A percentile compares a stretch with the other conserved stretches of the same genome.
Evolutionary conservation across 1,140 invertebrate genomes (phyloP).

Genomic region (Drepana arcuata): DNA sequence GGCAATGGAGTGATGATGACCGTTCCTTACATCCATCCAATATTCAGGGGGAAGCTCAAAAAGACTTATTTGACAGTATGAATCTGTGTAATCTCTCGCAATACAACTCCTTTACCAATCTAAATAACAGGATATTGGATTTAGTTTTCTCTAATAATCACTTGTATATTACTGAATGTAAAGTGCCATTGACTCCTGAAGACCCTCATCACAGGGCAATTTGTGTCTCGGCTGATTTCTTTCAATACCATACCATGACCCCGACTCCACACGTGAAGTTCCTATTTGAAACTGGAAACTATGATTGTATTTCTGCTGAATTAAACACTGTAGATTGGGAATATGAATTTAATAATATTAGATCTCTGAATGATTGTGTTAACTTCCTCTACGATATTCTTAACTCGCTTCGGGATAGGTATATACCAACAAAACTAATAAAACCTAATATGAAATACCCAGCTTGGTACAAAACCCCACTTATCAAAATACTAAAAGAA

Average conservation of each 20-base stretch:
- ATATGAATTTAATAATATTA: not conserved
- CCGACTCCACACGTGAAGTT: constrained; percentile 2
- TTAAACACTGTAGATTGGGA: constrained; percentile 13
- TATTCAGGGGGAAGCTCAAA: not conserved
- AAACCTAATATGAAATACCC: constrained; percentile 7
- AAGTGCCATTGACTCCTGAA: constrained; percentile 3
- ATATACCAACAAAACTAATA: constrained; percentile 9
- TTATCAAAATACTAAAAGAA: constrained; percentile 17
- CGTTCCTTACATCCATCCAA: constrained; percentile 1
- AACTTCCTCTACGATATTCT: constrained; percentile 8
- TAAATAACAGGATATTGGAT: constrained; percentile 9
- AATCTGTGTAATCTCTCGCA: not conserved
- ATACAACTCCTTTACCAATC: constrained; percentile 1
- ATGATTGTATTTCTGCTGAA: constrained; percentile 2
- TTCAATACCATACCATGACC: not conserved
- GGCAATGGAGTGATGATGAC: constrained; percentile 1
- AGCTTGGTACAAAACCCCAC: constrained; percentile 9
- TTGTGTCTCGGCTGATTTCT: not conserved
- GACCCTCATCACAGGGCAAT: constrained; percentile 6
- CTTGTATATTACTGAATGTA: constrained; percentile 1
- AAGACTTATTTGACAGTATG: constrained; percentile 4
- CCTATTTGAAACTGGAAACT: constrained; percentile 6
- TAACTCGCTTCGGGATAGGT: constrained; percentile 6
- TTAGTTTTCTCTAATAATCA: constrained; percentile 9
- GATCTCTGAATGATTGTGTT: constrained; percentile 3